phyloP scores from a whole-genome alignment of 2,113 vertebrate genomes.

The Urocitellus parryii region DNA sequence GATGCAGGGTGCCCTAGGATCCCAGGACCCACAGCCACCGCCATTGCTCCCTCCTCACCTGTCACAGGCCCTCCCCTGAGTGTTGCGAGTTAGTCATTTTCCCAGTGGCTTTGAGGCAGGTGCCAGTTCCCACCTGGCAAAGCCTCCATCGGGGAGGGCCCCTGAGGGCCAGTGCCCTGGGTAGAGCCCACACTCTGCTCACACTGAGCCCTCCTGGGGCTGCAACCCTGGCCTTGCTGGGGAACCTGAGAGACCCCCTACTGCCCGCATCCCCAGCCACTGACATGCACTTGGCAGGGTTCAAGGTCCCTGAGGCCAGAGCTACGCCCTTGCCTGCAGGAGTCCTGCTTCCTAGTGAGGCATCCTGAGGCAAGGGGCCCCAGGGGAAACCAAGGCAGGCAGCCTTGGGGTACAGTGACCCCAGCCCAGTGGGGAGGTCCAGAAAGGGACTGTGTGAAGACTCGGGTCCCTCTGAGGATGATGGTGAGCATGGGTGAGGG shows the following conservation, averaged over 20 bases:
- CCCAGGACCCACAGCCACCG: not conserved
- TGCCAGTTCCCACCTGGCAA: not conserved
- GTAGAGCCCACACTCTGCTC: not conserved
- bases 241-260: not conserved
- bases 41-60: accelerated
- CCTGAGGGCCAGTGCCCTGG: not conserved
- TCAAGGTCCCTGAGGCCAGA: not conserved
- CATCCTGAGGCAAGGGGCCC: not conserved
- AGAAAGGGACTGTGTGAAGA: not conserved
- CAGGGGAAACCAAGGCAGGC: not conserved
- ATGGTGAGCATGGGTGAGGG: not conserved
- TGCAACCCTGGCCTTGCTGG: not conserved
- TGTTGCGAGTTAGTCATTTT: not conserved
- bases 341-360: not conserved
- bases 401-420: not conserved
- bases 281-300: not conserved
- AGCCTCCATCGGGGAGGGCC: not conserved
- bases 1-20: not conserved
- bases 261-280: not conserved
- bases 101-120: not conserved
- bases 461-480: not conserved
- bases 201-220: not conserved
- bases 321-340: not conserved
- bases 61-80: accelerated
- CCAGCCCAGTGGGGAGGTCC: not conserved